These are phyloP conservation scores for Eupeodes latifasciatus DNA, from an alignment of 2,888 invertebrate genomes.

Conservation along the genomic window DNA sequence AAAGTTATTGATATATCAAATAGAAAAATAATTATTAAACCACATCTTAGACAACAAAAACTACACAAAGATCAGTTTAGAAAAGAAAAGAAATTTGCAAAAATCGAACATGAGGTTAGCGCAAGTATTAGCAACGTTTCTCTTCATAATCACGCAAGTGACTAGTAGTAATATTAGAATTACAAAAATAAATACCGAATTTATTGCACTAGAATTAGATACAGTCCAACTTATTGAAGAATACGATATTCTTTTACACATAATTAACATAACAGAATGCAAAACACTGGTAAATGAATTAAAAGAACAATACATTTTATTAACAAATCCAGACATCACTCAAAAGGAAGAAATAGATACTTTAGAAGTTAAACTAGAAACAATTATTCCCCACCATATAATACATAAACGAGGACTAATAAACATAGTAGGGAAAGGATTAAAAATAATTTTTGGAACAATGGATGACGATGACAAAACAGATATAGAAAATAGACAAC, in stretches of 20 bases:
- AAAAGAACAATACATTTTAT: background rate
- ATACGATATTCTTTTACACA: background rate
- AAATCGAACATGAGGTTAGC: background rate
- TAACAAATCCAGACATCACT: background rate
- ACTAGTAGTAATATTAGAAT: background rate
- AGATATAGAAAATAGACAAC: background rate
- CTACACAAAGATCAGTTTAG: conserved; percentile 7
- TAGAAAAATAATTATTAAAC: background rate
- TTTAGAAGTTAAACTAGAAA: conserved; percentile 5
- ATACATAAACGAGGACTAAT: background rate
- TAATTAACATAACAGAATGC: background rate
- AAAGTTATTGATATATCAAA: background rate
- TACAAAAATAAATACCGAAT: background rate
- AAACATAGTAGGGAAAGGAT: background rate
- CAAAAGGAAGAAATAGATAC: background rate
- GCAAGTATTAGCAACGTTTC: background rate
- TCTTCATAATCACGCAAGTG: background rate
- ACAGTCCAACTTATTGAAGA: background rate
- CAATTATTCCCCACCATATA: background rate
- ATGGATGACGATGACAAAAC: background rate
- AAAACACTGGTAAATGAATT: background rate
- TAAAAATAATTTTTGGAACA: background rate
- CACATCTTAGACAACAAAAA: background rate
- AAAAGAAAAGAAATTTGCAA: too few species aligned
- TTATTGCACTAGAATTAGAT: background rate